Evolutionary conservation across 2,113 vertebrate species (phyloP).

Genomic region (Gasterosteus aculeatus): DNA sequence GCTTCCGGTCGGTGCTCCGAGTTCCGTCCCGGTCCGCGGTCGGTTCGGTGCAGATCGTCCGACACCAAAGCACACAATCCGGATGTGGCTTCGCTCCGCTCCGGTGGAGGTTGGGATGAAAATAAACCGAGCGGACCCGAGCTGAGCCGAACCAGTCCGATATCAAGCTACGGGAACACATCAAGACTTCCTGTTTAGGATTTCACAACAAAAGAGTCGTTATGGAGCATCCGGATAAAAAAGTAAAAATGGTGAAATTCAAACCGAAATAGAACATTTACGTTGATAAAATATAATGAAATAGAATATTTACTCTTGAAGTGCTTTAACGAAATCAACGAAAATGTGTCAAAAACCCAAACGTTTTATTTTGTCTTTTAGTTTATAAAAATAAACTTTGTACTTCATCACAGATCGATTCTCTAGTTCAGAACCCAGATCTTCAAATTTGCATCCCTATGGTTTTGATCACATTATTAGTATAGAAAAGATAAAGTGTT

Average conservation of each 20-base stretch:
- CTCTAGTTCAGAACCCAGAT: too few species aligned
- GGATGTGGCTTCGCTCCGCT: constrained; percentile 33
- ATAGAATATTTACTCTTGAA: too few species aligned
- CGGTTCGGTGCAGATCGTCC: constrained; percentile 7
- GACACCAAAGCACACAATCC: neutral
- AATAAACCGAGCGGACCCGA: constrained; percentile 50
- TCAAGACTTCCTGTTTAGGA: constrained; percentile 10
- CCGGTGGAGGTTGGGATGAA: constrained; percentile 24
- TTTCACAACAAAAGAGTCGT: constrained; percentile 49
- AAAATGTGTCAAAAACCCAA: too few species aligned
- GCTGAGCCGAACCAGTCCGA: neutral
- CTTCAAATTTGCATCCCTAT: too few species aligned
- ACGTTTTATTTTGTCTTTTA: too few species aligned
- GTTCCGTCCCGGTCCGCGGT: neutral
- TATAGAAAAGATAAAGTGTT: too few species aligned
- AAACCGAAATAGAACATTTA: neutral
- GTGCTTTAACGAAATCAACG: too few species aligned
- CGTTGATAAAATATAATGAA: neutral
- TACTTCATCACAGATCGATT: too few species aligned
- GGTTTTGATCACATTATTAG: too few species aligned
- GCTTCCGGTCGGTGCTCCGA: neutral
- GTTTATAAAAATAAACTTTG: too few species aligned
- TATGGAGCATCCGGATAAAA: too few species aligned
- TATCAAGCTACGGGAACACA: neutral
- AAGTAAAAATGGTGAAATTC: too few species aligned